Base-by-base conservation (phyloP, 2,113 vertebrate species). In the Dolichallabes microphthalmus region DNA sequence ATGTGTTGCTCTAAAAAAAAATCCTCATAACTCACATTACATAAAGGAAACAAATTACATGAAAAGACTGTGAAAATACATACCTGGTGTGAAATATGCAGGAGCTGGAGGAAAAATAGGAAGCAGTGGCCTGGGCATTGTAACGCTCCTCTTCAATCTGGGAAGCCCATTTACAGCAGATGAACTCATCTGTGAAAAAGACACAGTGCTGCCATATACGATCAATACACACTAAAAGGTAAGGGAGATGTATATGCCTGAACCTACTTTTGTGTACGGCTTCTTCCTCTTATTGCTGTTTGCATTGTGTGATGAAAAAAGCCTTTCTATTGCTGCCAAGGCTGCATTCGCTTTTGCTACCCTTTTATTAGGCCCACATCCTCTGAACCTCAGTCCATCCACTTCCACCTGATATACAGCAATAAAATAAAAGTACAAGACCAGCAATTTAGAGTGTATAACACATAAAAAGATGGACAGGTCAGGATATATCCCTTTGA, bases 331-430 rank as follows among this genome's bases (percentile, higher is more conserved):
- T 17, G 97, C 97, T 58, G 96, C 95, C 85, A 97, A 86, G 0
- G 97, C 97, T 25, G 97, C 97, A 32, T 96, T 96, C 83, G 97
- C 97, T 92, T 98, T 98, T 82, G 97, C 97, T 86, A 97, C 97
- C 90, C 98, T 98, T 94, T 98, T 98, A 90, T 97, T 98, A 90
- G 97, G 96, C 89, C 97, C 97, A 27, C 96, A 95, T 15, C 97
- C 97, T 90, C 96, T 94, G 91, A 98, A 98, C 68, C 96, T 95
- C 94, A 97, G 96, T 88, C 96, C 96, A 86, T 98, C 97, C 87
- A 98, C 97, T 94, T 97, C 96, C 92, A 98, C 97, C 97, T 98
- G 91, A 69, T n/a, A 79, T 20, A 78, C 52, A 80, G 45, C 50
- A 82, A 58, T 79, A 68, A 85, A 58, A 58, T 3, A 22, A 14